Evolutionary conservation across 1,140 invertebrate genomes (phyloP).

Genomic region (Drosophila serrata): DNA sequence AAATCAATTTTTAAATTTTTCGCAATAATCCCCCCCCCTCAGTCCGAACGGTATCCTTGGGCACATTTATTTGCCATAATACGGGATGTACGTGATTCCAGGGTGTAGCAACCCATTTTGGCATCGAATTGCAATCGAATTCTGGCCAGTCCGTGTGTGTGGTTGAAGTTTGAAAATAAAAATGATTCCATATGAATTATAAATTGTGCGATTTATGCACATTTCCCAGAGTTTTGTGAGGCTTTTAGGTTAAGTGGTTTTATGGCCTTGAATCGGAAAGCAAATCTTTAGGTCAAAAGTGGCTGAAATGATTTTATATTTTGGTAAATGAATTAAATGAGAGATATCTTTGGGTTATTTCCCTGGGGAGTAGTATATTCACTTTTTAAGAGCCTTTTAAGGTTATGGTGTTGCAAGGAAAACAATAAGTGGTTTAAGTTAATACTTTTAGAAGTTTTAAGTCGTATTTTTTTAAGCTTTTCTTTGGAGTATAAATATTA

Average conservation of each 20-base stretch:
- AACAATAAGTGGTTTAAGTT: neutral
- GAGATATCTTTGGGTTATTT: neutral
- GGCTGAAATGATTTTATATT: neutral
- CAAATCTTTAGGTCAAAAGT: conserved; percentile 8
- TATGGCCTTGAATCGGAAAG: conserved; percentile 50
- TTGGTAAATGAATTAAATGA: conserved; percentile 10
- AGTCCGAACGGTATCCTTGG: conserved; percentile 40
- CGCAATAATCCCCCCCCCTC: conserved; percentile 55
- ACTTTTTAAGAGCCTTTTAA: neutral
- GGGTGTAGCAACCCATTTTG: conserved; percentile 1
- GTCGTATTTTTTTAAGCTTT: neutral
- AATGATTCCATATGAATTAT: conserved; percentile 79
- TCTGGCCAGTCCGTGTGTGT: conserved; percentile 22
- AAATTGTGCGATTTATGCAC: conserved; percentile 77
- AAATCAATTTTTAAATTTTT: conserved; percentile 82
- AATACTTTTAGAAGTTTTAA: neutral
- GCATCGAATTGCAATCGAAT: conserved; percentile 51
- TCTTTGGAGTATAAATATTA: neutral
- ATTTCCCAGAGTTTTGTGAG: conserved; percentile 35
- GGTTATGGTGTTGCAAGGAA: neutral
- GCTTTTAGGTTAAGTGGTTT: conserved; percentile 81
- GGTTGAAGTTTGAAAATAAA: conserved; percentile 41
- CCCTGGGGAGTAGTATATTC: neutral
- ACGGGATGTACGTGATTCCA: conserved; percentile 64
- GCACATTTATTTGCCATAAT: conserved; percentile 82